phyloP scores from a whole-genome alignment of 1,140 invertebrate genomes.

The Dryas iulia region DNA sequence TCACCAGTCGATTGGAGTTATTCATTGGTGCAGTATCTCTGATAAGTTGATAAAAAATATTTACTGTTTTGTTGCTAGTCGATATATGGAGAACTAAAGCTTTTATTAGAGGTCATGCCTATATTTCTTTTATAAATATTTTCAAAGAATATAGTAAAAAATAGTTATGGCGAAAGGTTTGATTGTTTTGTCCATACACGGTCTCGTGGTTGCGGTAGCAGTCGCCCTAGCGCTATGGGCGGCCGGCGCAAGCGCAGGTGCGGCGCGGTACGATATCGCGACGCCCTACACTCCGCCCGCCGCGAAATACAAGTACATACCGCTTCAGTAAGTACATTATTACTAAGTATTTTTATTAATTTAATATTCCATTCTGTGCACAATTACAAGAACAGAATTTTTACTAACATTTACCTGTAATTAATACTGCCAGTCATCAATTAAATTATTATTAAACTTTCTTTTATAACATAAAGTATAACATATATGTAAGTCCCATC shows the following conservation, averaged over 20 bases:
- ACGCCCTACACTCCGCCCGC: slow-evolving; percentile 63
- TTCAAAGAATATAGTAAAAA: background rate
- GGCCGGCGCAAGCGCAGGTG: slow-evolving; percentile 47
- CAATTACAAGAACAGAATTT: too few species aligned
- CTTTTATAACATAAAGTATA: too few species aligned
- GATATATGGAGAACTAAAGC: background rate
- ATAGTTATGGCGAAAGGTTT: slow-evolving; percentile 38
- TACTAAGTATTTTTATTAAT: background rate
- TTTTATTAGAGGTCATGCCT: background rate
- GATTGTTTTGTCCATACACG: slow-evolving; percentile 53
- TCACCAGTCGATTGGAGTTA: slow-evolving; percentile 51
- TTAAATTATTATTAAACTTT: too few species aligned
- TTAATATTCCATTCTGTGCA: too few species aligned
- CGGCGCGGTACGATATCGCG: slow-evolving; percentile 58
- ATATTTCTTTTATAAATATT: background rate
- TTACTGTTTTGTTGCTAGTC: background rate
- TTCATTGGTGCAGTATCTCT: slow-evolving; percentile 40
- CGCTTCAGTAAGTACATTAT: slow-evolving; percentile 55
- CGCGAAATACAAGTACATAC: slow-evolving; percentile 62
- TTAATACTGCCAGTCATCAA: too few species aligned
- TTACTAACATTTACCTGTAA: too few species aligned
- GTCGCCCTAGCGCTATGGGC: slow-evolving; percentile 59
- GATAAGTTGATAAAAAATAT: background rate
- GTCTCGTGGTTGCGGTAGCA: slow-evolving; percentile 47
- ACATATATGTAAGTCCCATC: too few species aligned